phyloP scores from a whole-genome alignment of 2,888 invertebrate genomes.

The Eurois occulta region DNA sequence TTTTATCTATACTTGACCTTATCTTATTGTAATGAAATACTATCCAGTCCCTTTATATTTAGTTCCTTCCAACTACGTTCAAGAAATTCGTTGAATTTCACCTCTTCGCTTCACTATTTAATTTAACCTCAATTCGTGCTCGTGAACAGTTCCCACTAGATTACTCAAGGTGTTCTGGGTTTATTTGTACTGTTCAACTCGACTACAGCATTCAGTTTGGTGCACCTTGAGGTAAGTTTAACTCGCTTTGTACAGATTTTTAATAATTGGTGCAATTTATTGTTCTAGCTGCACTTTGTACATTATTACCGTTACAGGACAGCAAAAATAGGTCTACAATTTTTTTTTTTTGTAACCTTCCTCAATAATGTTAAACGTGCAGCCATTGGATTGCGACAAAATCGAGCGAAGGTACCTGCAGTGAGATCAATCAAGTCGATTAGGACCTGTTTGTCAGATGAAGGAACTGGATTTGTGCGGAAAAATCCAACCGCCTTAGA shows the following conservation, averaged over 20 bases:
- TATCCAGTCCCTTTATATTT: background rate
- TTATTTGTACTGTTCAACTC: slow-evolving; percentile 35
- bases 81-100: background rate
- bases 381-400: background rate
- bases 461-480: slow-evolving; percentile 10
- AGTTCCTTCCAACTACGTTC: background rate
- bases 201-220: slow-evolving; percentile 27
- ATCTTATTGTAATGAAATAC: background rate
- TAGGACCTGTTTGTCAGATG: background rate
- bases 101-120: slow-evolving; percentile 9
- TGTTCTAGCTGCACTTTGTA: background rate
- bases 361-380: background rate
- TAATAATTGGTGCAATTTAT: too few species aligned
- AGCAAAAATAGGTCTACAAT: background rate
- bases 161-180: slow-evolving; percentile 24
- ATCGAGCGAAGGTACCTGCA: too few species aligned
- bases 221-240: slow-evolving; percentile 25
- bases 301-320: background rate
- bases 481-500: background rate
- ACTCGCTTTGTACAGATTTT: background rate
- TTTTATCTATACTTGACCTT: too few species aligned
- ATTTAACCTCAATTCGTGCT: slow-evolving; percentile 8
- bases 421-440: slow-evolving; percentile 5
- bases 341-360: background rate
- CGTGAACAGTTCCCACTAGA: slow-evolving; percentile 15